Evolutionary conservation across 2,797 vertebrate species (phyloP).

Genomic region (Remorina albescens): DNA sequence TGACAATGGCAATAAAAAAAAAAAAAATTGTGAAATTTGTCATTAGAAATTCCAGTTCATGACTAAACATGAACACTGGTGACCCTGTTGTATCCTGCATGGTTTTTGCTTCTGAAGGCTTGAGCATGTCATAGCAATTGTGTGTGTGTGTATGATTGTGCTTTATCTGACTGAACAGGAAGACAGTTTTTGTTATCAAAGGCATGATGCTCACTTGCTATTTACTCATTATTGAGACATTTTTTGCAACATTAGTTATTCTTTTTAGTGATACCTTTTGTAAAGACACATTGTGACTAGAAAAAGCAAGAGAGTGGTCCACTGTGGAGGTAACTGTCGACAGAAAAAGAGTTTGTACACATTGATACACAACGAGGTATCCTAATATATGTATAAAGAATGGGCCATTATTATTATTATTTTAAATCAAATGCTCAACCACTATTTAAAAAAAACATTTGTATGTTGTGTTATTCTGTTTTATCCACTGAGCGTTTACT

Average conservation of each 20-base stretch:
- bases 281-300: slow-evolving; percentile 51
- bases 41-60: slow-evolving; percentile 70
- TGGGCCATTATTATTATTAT: no score
- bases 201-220: slow-evolving; percentile 9
- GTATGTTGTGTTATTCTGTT: neutral
- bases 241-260: slow-evolving; percentile 3
- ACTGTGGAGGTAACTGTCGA: slow-evolving; percentile 40
- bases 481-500: neutral
- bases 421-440: neutral
- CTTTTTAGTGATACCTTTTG: slow-evolving; percentile 41
- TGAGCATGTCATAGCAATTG: slow-evolving; percentile 34
- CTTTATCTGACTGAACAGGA: slow-evolving; percentile 59
- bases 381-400: slow-evolving; percentile 13
- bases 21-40: slow-evolving; percentile 23
- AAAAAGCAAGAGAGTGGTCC: slow-evolving; percentile 45
- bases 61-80: slow-evolving; percentile 68
- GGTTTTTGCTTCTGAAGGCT: slow-evolving; percentile 57
- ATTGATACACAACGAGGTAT: neutral
- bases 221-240: neutral
- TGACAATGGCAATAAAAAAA: slow-evolving; percentile 27
- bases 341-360: slow-evolving; percentile 5
- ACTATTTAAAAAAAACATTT: neutral
- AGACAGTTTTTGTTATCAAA: slow-evolving; percentile 48
- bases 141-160: slow-evolving; percentile 24
- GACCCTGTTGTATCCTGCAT: slow-evolving; percentile 70